Percentiles rank a stretch among this genome's conserved stretches.
Conservation (phyloP, 2,113 vertebrate genomes). For the Caranx melampygus region DNA sequence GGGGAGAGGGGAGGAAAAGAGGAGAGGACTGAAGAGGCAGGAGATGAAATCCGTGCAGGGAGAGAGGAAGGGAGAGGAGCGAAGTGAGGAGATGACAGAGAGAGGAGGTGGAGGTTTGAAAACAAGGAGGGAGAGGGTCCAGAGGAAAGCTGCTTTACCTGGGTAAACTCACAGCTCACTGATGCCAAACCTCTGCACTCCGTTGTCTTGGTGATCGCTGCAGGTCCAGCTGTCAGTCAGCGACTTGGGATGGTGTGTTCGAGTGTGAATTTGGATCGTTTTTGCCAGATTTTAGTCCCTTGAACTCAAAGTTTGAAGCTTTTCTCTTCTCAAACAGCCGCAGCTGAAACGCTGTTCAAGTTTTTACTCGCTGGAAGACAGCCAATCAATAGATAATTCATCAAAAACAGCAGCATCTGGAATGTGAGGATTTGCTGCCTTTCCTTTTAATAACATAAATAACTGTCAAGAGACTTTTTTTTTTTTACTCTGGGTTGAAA, state of each 20-base stretch:
- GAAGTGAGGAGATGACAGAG: conserved; percentile 16
- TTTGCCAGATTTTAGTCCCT: too few relatives aligned
- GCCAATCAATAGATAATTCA: too few relatives aligned
- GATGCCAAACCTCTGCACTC: conserved; percentile 39
- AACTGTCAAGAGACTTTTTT: too few relatives aligned
- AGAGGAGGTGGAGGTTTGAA: not conserved
- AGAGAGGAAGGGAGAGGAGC: conserved; percentile 12
- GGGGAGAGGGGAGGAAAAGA: not conserved
- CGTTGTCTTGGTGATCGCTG: conserved; percentile 46
- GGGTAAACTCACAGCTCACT: conserved; percentile 33
- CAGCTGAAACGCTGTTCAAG: too few relatives aligned
- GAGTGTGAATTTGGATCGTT: conserved; percentile 5
- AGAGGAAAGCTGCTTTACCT: conserved; percentile 20
- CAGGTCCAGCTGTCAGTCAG: conserved; percentile 53
- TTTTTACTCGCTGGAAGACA: too few relatives aligned
- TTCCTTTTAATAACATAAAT: too few relatives aligned
- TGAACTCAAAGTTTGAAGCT: too few relatives aligned
- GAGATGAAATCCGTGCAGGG: conserved; percentile 37
- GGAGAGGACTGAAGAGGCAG: conserved; percentile 25
- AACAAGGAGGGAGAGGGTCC: conserved; percentile 1
- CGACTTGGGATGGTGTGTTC: not conserved
- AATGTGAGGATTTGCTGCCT: too few relatives aligned
- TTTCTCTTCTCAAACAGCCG: too few relatives aligned
- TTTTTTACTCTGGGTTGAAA: too few relatives aligned
- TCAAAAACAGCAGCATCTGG: too few relatives aligned